Evolutionary conservation across 1,140 invertebrate genomes (phyloP).

Genomic region (Drosophila rufa): DNA sequence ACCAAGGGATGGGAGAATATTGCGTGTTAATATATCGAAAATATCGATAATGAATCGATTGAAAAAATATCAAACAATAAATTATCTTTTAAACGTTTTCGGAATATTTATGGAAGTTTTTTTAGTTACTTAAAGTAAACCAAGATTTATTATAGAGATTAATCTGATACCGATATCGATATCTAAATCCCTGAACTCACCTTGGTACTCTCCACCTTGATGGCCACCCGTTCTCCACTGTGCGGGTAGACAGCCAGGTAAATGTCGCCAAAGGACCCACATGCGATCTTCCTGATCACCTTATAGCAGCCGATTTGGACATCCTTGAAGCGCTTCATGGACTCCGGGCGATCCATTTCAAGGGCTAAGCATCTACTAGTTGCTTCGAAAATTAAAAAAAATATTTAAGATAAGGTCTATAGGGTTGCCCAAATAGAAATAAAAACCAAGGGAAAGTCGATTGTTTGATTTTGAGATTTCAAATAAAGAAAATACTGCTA

Average conservation of each 20-base stretch:
- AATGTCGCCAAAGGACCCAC: conserved; percentile 99
- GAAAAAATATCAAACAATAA: no score
- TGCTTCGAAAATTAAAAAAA: background rate
- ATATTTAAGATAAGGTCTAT: background rate
- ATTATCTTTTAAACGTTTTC: no score
- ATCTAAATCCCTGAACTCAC: conserved; percentile 87
- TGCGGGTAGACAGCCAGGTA: conserved; percentile 97
- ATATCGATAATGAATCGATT: no score
- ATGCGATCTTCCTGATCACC: conserved; percentile 93
- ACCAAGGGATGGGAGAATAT: no score
- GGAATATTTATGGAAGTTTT: no score
- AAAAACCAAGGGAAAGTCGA: background rate
- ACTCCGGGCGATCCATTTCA: conserved; percentile 38
- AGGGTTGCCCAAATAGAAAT: background rate
- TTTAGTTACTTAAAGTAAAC: no score
- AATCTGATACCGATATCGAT: no score
- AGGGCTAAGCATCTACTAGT: background rate
- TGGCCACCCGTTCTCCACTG: conserved; percentile 98
- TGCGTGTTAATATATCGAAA: no score
- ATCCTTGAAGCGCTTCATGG: conserved; percentile 9
- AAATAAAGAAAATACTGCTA: no score
- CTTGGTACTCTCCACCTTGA: conserved; percentile 96
- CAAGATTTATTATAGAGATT: no score
- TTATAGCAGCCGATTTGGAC: conserved; percentile 54
- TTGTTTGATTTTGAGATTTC: no score